Evolutionary conservation across 2,113 vertebrate species (phyloP), one percentile per base, ranked within the genome.

Genomic region (Bagarius yarrelli): DNA sequence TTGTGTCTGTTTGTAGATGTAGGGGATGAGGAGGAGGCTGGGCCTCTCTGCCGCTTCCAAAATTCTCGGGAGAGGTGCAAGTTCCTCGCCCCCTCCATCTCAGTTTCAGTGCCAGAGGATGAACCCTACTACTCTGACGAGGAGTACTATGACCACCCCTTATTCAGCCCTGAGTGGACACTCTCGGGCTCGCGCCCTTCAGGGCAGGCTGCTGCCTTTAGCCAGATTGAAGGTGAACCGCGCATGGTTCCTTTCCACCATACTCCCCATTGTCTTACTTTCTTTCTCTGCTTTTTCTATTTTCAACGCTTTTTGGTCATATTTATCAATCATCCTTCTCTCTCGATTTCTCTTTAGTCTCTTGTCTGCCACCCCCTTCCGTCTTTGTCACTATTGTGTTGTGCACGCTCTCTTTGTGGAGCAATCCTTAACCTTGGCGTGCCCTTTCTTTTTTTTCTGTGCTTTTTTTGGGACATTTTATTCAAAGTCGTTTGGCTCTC

Each of bases 1-100:
- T 93, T 96, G 92, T 97, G 94, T 96, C 93, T 96, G 90, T 97
- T 94, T 94, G 93, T 97, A 96, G 94, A 96, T 95, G 94, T 95
- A 96, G 95, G 95, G 95, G 94, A 92, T 86, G 94, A 96, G 96
- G 94, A 95, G 91, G 92, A 95, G 94, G 94, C 95, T 89, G 95
- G 95, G 87, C 95, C 93, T 91, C 94, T 95, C 76, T 94, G 90
- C 88, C 92, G 83, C 84, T 94, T 94, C 91, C 93, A 93, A 83
- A 90, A 93, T 94, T 92, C 91, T 60, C 92, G 93, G 89, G 93
- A 95, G 94, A 92, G 94, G 94, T 89, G 74, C 89, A 95, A 94
- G 85, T 93, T 91, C 90, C 94, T 95, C 91, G 93, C 94, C 93
- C 96, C 95, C 93, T 97, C 94, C 94, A 95, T 97, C 91, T 95